Percentiles rank a stretch among this genome's conserved stretches.
Evolutionary conservation across 2,888 invertebrate genomes (phyloP).

Genomic region (Rhogogaster chlorosoma): DNA sequence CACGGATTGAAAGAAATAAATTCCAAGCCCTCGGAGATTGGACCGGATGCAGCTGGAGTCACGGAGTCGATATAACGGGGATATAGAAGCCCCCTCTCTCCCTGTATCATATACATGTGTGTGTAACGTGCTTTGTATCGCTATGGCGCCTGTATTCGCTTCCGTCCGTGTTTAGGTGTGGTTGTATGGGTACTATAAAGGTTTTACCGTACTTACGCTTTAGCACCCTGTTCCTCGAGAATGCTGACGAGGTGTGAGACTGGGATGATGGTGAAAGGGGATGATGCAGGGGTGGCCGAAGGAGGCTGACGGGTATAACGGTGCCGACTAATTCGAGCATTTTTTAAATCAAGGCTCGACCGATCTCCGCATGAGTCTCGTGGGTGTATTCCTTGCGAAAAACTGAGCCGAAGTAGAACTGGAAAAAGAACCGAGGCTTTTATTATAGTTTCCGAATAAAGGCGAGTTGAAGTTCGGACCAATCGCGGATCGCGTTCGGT

Average conservation of each 20-base stretch:
- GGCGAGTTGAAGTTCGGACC: neutral
- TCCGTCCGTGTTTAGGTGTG: neutral
- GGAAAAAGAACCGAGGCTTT: neutral
- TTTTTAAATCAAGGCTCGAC: neutral
- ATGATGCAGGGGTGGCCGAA: neutral
- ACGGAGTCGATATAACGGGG: conserved; percentile 33
- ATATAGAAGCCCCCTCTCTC: conserved; percentile 6
- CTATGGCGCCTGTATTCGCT: neutral
- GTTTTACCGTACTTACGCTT: conserved; percentile 45
- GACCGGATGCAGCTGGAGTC: conserved; percentile 38
- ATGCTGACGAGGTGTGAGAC: conserved; percentile 39
- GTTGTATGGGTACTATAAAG: conserved; percentile 30
- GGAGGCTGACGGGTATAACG: neutral
- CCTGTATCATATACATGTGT: neutral
- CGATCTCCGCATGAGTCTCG: neutral
- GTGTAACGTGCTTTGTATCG: neutral
- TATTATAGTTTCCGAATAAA: neutral
- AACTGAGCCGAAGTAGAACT: neutral
- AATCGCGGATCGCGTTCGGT: neutral
- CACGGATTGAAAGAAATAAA: conserved; percentile 43
- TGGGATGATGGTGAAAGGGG: neutral
- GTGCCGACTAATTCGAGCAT: neutral
- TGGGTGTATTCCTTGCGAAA: neutral
- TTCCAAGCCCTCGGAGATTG: conserved; percentile 39
- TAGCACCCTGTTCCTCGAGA: conserved; percentile 40